phyloP scores from a whole-genome alignment of 2,113 vertebrate species.

The Elanoides forficatus region DNA sequence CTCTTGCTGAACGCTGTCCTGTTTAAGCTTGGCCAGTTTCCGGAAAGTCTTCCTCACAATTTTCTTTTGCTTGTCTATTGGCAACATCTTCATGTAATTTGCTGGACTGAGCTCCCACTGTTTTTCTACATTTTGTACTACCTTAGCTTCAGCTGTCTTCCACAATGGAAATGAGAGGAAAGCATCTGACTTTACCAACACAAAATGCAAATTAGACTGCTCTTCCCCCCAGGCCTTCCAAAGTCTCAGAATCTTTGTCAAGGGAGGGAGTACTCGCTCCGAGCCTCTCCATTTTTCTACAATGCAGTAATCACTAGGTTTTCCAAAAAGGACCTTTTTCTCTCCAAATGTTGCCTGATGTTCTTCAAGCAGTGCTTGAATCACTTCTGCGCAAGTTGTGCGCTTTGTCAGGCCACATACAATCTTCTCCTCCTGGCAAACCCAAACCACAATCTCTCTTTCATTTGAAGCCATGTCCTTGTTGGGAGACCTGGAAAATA shows the following conservation, averaged over 20 bases:
- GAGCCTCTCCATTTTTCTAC: slow-evolving; percentile 93
- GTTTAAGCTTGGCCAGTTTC: slow-evolving; percentile 90
- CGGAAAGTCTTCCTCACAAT: slow-evolving; percentile 92
- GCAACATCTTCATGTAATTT: slow-evolving; percentile 82
- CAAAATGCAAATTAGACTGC: slow-evolving; percentile 84
- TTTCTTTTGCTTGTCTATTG: slow-evolving; percentile 88
- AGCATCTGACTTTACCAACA: slow-evolving; percentile 85
- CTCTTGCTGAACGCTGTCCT: slow-evolving; percentile 72
- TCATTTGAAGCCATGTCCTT: slow-evolving; percentile 79
- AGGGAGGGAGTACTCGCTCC: slow-evolving; percentile 86
- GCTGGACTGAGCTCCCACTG: slow-evolving; percentile 78
- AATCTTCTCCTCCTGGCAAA: slow-evolving; percentile 92
- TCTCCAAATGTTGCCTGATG: slow-evolving; percentile 81
- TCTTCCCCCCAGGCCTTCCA: slow-evolving; percentile 96
- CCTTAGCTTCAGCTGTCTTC: slow-evolving; percentile 77
- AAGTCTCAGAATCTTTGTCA: slow-evolving; percentile 89
- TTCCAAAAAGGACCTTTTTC: slow-evolving; percentile 82
- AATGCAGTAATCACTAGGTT: slow-evolving; percentile 88
- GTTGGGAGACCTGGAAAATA: slow-evolving; percentile 76
- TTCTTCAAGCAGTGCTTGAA: slow-evolving; percentile 91
- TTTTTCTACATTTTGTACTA: slow-evolving; percentile 74
- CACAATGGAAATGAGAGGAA: slow-evolving; percentile 81
- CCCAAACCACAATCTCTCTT: slow-evolving; percentile 90
- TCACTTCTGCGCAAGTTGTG: slow-evolving; percentile 88
- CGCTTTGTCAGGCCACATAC: slow-evolving; percentile 92